Evolutionary conservation across 2,113 vertebrate species (phyloP), one percentile per base, ranked within the genome.

Genomic region (Hippocampus mohnikei): DNA sequence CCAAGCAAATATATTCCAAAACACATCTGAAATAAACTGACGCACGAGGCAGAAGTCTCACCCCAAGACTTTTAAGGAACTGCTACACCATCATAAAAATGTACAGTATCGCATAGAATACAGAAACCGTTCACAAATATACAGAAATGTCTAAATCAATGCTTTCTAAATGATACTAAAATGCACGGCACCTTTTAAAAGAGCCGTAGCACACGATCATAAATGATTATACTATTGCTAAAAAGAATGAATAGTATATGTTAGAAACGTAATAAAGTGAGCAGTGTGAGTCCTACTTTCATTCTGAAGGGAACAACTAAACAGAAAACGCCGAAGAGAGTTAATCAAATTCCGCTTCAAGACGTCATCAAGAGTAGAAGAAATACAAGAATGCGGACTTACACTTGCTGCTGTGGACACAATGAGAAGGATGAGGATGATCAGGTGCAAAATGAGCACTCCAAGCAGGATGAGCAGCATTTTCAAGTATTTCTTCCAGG

Each of bases 381-480:
- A 29, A 59, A 29, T 16, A 7, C 5, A 60, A 8, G n/a, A 23
- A 23, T n/a, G 0, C n/a, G 3, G 50, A 90, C 92, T 90, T 83
- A 93, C 92, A 76, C 87, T 93, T 48, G 85, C 87, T 27, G 90
- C 88, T 63, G 91, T 92, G 8, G 92, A 88, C 76, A 92, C 83
- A 12, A 91, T 84, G 62, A 93, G 91, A 40, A 92, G 87, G 37
- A 92, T 85, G 55, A 93, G 86, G 58, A 90, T 87, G 70, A 89
- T 74, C 2, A 92, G 9, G 87, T 93, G 92, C 80, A 93, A 42
- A 63, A 92, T 10, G 5, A 92, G 83, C 84, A 91, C 90, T 78
- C 84, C 91, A 9, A 91, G 81, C 75, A 93, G 86, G 69, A 92
- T 85, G 79, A 87, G 83, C 90, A 91, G 85, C 92, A 93, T 93